These are phyloP conservation scores for Arizona elegans DNA, from an alignment of 2,113 vertebrate species.

Conservation along the genomic window DNA sequence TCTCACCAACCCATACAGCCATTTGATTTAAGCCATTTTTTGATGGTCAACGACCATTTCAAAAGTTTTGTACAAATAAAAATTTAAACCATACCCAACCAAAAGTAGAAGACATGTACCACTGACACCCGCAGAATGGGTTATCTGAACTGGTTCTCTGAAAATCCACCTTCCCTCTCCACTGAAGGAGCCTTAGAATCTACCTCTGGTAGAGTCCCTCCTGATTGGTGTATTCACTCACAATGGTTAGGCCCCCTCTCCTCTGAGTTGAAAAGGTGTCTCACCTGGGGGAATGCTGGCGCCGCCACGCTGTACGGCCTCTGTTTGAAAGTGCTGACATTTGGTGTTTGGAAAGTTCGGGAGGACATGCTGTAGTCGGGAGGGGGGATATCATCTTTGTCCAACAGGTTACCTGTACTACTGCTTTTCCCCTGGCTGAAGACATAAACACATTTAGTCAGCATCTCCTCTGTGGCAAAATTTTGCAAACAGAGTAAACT, in stretches of 20 bases:
- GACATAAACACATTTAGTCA: background rate
- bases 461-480: background rate
- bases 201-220: background rate
- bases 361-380: conserved; percentile 80
- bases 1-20: background rate
- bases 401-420: conserved; percentile 94
- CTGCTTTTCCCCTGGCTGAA: conserved; percentile 89
- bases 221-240: background rate
- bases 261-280: background rate
- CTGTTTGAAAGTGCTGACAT: conserved; percentile 79
- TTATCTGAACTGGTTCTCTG: too few relatives aligned
- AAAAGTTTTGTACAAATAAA: background rate
- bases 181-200: background rate
- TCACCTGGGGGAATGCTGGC: conserved; percentile 90
- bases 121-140: background rate
- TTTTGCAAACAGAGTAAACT: background rate
- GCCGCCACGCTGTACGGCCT: conserved; percentile 88
- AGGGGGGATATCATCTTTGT: conserved; percentile 83
- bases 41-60: background rate
- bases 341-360: conserved; percentile 75
- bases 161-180: background rate
- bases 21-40: rapidly evolving
- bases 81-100: background rate
- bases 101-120: background rate
- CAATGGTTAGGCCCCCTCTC: background rate